A percentile compares a stretch with the other conserved stretches of the same genome.
Evolutionary conservation across 2,797 vertebrate genomes (phyloP).

Genomic region (Limnodromus scolopaceus): DNA sequence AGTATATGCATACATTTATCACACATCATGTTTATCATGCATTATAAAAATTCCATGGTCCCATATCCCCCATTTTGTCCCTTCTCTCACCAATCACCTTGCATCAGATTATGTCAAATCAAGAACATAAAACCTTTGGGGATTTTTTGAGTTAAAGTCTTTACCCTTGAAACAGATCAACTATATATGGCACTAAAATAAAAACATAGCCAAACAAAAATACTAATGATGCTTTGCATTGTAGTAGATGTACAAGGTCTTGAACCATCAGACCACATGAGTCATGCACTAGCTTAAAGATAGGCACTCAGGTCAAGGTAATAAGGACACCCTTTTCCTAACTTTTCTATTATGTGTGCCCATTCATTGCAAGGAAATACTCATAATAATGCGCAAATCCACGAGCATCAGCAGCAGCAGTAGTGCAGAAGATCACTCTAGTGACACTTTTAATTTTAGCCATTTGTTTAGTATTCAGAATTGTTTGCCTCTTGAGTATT

Average conservation of each 20-base stretch:
- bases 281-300: background rate
- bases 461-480: constrained; percentile 4
- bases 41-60: background rate
- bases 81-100: background rate
- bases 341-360: background rate
- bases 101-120: background rate
- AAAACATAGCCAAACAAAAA: background rate
- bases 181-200: background rate
- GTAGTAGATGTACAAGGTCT: background rate
- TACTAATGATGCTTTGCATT: background rate
- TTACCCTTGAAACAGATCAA: background rate
- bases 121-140: background rate
- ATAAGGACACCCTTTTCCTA: background rate
- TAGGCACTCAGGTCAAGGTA: background rate
- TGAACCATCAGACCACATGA: background rate
- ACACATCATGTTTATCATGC: background rate
- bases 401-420: background rate
- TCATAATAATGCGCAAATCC: background rate
- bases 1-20: too few relatives aligned
- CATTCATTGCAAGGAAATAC: background rate
- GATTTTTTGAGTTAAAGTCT: background rate
- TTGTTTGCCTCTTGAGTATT: background rate
- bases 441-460: background rate
- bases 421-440: background rate
- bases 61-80: background rate